Evolutionary conservation across 2,888 invertebrate species (phyloP).

Genomic region (Yponomeuta cagnagella): DNA sequence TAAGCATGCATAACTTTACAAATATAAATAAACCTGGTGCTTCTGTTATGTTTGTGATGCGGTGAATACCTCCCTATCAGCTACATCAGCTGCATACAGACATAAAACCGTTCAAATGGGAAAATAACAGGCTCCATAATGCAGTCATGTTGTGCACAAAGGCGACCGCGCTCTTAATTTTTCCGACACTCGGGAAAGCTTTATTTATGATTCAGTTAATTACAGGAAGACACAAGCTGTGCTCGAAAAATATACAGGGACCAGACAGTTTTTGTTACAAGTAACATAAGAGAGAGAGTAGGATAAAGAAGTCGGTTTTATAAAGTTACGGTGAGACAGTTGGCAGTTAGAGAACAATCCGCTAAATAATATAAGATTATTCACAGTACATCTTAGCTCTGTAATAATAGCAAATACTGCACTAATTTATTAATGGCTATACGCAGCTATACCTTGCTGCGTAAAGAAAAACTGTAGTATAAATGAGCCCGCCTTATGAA

Average conservation of each 20-base stretch:
- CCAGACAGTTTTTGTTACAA: not conserved
- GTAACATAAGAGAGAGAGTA: not conserved
- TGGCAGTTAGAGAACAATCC: constrained; percentile 22
- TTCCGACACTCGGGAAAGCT: constrained; percentile 60
- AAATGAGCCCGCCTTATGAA: not conserved
- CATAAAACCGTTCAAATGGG: constrained; percentile 72
- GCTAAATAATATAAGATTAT: constrained; percentile 29
- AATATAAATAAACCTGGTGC: not conserved
- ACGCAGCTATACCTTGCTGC: not conserved
- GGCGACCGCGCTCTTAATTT: constrained; percentile 39
- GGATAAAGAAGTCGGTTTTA: not conserved
- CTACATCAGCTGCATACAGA: constrained; percentile 3
- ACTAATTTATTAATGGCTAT: not conserved
- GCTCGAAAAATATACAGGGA: constrained; percentile 34
- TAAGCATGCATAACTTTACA: too few relatives aligned
- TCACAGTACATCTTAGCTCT: not conserved
- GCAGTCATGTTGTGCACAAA: constrained; percentile 35
- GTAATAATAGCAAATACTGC: not conserved
- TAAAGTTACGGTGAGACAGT: not conserved
- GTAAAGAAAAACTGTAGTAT: not conserved
- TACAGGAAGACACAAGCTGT: constrained; percentile 35
- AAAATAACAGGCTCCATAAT: constrained; percentile 72
- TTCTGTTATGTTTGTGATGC: not conserved
- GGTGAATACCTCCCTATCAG: not conserved
- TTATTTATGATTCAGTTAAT: constrained; percentile 38